Percentiles rank a stretch among this genome's conserved stretches.
phyloP scores from a whole-genome alignment of 2,113 vertebrate species.

The Cariama cristata region DNA sequence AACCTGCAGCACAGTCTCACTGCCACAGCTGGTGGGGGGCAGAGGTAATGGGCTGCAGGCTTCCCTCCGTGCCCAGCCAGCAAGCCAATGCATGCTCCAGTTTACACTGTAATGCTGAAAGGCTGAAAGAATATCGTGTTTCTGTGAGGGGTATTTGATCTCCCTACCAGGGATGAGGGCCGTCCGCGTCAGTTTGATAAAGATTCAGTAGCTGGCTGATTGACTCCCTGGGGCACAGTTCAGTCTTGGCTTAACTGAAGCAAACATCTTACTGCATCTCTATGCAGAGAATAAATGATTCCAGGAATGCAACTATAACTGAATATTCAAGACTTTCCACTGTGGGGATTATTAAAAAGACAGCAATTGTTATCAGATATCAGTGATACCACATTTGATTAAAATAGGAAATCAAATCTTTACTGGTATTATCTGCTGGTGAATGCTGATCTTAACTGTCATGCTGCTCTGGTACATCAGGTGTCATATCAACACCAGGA shows the following conservation, averaged over 20 bases:
- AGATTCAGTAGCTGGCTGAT: slow-evolving; percentile 17
- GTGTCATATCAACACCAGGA: not conserved
- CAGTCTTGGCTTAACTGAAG: not conserved
- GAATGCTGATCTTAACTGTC: not conserved
- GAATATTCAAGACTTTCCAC: not conserved
- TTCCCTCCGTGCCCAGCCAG: not conserved
- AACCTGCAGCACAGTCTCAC: not conserved
- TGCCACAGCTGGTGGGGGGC: slow-evolving; percentile 6
- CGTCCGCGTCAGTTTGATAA: not conserved
- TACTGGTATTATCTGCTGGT: not conserved
- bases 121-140: not conserved
- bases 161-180: not conserved
- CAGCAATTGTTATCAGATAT: slow-evolving; percentile 26
- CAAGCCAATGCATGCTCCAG: not conserved
- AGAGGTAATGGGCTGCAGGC: not conserved
- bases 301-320: not conserved
- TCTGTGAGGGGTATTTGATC: not conserved
- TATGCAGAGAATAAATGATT: not conserved
- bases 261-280: not conserved
- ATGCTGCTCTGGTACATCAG: not conserved
- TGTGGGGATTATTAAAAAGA: not conserved
- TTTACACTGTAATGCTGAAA: not conserved
- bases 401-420: slow-evolving; percentile 3
- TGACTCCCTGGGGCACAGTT: slow-evolving; percentile 11
- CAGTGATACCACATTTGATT: not conserved